phyloP scores from a whole-genome alignment of 2,888 invertebrate species.

The Agriopis aurantiaria region DNA sequence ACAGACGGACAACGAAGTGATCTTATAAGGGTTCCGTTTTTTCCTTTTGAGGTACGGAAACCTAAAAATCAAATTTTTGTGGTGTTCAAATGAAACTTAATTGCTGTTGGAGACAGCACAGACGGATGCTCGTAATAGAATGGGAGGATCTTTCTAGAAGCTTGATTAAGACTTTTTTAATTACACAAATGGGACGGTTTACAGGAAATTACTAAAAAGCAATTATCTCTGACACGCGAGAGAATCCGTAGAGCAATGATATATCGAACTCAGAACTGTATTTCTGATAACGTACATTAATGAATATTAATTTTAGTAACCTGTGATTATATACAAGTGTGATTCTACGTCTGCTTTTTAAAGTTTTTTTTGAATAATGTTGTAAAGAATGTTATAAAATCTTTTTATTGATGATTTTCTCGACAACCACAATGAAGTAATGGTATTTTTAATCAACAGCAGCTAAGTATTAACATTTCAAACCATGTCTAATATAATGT shows the following conservation, averaged over 20 bases:
- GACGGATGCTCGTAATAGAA: slow-evolving; percentile 71
- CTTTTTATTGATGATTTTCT: not conserved
- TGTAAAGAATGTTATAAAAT: slow-evolving; percentile 1
- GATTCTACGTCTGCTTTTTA: slow-evolving; percentile 24
- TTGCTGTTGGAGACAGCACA: slow-evolving; percentile 21
- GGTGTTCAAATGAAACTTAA: not conserved
- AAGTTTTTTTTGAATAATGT: slow-evolving; percentile 17
- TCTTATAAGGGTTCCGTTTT: too few species aligned
- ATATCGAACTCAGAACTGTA: slow-evolving; percentile 5
- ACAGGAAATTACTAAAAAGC: slow-evolving; percentile 58
- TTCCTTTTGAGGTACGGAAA: too few species aligned
- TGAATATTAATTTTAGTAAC: slow-evolving; percentile 19
- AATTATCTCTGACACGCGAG: slow-evolving; percentile 29
- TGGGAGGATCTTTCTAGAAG: slow-evolving; percentile 67
- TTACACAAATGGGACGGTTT: slow-evolving; percentile 45
- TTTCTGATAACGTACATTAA: slow-evolving; percentile 23
- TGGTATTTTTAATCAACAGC: not conserved
- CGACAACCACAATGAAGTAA: not conserved
- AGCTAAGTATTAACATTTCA: not conserved
- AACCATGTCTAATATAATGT: slow-evolving; percentile 26
- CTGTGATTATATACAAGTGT: slow-evolving; percentile 20
- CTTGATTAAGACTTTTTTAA: slow-evolving; percentile 67
- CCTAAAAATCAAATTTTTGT: not conserved
- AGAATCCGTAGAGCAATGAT: slow-evolving; percentile 16
- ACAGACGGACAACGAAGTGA: too few species aligned